phyloP scores from a whole-genome alignment of 2,888 invertebrate species.

The Cordilura impudica region DNA sequence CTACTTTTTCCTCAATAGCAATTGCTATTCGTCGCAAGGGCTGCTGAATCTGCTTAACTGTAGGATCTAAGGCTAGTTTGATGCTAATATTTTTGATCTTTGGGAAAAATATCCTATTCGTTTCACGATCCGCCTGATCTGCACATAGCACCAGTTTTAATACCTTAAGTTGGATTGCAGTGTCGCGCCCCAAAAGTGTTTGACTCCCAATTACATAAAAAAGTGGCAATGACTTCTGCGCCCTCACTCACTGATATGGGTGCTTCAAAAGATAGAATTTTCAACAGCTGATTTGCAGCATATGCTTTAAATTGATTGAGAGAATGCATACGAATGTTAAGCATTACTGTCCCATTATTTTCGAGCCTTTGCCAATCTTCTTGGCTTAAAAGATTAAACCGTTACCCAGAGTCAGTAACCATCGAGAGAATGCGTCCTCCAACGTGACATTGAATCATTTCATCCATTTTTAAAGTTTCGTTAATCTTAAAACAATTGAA shows the following conservation, averaged over 20 bases:
- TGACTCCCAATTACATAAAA: too few species aligned
- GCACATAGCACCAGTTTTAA: conserved; percentile 22
- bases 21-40: neutral
- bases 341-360: neutral
- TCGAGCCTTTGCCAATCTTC: too few species aligned
- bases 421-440: neutral
- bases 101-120: neutral
- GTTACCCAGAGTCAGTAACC: conserved; percentile 43
- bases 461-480: neutral
- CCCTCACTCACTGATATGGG: neutral
- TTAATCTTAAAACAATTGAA: conserved; percentile 16
- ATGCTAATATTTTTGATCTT: neutral
- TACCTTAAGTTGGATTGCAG: conserved; percentile 22
- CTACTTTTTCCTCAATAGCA: neutral
- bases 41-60: neutral
- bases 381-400: conserved; percentile 31
- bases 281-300: too few species aligned
- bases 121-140: neutral
- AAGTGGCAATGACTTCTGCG: conserved; percentile 35
- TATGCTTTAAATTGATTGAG: neutral
- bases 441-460: conserved; percentile 20
- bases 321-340: neutral
- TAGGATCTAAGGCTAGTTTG: neutral
- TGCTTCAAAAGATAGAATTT: too few species aligned
- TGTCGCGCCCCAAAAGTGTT: conserved; percentile 29